These are phyloP conservation scores for Pygocentrus nattereri DNA, from an alignment of 2,797 vertebrate genomes.

Conservation along the genomic window DNA sequence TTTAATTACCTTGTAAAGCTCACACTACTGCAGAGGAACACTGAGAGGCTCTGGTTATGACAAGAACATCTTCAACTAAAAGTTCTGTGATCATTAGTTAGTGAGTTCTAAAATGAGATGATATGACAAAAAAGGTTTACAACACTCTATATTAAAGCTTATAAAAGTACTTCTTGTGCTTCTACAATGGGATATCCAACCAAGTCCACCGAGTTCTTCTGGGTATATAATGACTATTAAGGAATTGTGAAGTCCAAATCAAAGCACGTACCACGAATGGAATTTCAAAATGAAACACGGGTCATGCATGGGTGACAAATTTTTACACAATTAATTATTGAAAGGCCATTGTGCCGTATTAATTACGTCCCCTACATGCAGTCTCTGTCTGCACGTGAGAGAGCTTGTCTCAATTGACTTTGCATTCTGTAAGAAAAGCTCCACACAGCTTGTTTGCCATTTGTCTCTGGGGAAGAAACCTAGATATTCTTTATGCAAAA, in stretches of 20 bases:
- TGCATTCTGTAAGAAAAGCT: conserved; percentile 51
- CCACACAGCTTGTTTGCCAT: conserved; percentile 33
- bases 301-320: conserved; percentile 47
- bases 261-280: conserved; percentile 31
- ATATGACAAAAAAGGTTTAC: conserved; percentile 6
- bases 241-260: conserved; percentile 22
- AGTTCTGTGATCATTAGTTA: conserved; percentile 4
- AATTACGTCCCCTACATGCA: conserved; percentile 56
- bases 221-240: conserved; percentile 2
- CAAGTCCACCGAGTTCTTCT: background rate
- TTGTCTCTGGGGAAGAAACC: conserved; percentile 71
- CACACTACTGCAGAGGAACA: conserved; percentile 70
- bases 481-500: conserved; percentile 70
- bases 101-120: background rate
- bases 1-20: conserved; percentile 78
- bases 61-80: conserved; percentile 30
- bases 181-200: background rate
- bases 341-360: conserved; percentile 57
- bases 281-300: conserved; percentile 49
- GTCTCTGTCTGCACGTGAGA: conserved; percentile 21
- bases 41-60: conserved; percentile 67
- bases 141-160: background rate
- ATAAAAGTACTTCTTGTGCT: background rate
- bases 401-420: conserved; percentile 58
- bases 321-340: conserved; percentile 60